phyloP scores from a whole-genome alignment of 2,888 invertebrate genomes.

The Pterobdella sp. region DNA sequence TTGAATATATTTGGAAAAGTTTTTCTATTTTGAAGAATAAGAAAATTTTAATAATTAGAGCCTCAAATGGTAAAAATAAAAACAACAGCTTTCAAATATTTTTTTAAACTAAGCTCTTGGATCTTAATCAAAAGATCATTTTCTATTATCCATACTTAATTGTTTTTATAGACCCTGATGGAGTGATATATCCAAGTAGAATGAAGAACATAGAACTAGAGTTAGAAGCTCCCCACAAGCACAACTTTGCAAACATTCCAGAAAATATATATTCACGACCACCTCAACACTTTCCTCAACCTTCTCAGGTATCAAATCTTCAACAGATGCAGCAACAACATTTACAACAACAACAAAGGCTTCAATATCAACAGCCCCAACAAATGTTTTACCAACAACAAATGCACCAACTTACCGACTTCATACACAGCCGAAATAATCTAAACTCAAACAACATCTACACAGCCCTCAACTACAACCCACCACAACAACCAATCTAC shows the following conservation, averaged over 20 bases:
- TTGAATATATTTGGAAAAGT: too few relatives aligned
- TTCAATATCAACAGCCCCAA: slow-evolving; percentile 1
- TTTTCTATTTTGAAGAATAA: too few relatives aligned
- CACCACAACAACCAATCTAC: neutral
- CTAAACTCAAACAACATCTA: slow-evolving; percentile 4
- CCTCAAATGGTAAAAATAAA: too few relatives aligned
- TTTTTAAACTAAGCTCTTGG: too few relatives aligned
- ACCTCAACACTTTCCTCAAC: neutral
- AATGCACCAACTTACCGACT: neutral
- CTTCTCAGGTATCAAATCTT: neutral
- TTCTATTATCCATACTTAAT: too few relatives aligned
- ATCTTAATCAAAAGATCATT: too few relatives aligned
- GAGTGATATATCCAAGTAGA: slow-evolving; percentile 4
- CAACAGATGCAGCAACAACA: slow-evolving; percentile 2
- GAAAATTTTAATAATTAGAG: too few relatives aligned
- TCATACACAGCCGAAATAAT: neutral
- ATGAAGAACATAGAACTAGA: neutral
- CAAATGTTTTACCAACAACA: neutral
- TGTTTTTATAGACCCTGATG: slow-evolving; percentile 5
- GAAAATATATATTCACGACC: neutral
- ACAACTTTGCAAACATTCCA: neutral
- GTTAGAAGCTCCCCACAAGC: neutral
- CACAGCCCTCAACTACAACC: neutral
- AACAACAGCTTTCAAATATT: too few relatives aligned
- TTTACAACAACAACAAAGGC: neutral